phyloP scores from a whole-genome alignment of 1,140 invertebrate genomes.

The Melanaphis sacchari region DNA sequence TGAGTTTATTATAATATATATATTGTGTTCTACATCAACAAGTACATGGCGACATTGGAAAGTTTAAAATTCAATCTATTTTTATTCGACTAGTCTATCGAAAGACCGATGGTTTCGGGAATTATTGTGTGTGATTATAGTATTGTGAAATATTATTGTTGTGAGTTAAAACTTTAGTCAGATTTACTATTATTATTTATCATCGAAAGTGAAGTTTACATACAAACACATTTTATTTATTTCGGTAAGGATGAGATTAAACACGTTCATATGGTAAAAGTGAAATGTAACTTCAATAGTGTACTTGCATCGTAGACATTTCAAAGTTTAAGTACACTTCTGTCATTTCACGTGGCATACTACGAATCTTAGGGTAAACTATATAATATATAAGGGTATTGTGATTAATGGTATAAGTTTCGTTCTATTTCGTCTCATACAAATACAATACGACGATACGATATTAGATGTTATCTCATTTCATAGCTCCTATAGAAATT shows the following conservation, averaged over 20 bases:
- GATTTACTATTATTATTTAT: slow-evolving; percentile 7
- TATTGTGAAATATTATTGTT: neutral
- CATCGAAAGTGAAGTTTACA: neutral
- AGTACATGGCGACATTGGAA: neutral
- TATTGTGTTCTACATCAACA: neutral
- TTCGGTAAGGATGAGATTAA: neutral
- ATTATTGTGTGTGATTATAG: neutral
- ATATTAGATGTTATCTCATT: neutral
- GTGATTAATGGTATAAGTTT: slow-evolving; percentile 49
- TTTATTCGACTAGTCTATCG: neutral
- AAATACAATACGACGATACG: neutral
- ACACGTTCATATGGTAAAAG: neutral
- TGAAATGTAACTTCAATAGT: neutral
- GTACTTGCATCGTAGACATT: slow-evolving; percentile 27
- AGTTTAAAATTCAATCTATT: neutral
- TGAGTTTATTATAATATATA: neutral
- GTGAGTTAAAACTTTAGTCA: neutral
- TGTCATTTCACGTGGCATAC: slow-evolving; percentile 9
- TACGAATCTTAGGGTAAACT: slow-evolving; percentile 4
- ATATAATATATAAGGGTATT: neutral
- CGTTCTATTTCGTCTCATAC: neutral
- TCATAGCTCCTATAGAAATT: no score
- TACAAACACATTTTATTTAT: slow-evolving; percentile 2
- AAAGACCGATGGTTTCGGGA: neutral
- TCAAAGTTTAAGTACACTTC: slow-evolving; percentile 41